Conservation (phyloP, 2,888 invertebrate genomes). For the Zygothrica quintamaculata region DNA sequence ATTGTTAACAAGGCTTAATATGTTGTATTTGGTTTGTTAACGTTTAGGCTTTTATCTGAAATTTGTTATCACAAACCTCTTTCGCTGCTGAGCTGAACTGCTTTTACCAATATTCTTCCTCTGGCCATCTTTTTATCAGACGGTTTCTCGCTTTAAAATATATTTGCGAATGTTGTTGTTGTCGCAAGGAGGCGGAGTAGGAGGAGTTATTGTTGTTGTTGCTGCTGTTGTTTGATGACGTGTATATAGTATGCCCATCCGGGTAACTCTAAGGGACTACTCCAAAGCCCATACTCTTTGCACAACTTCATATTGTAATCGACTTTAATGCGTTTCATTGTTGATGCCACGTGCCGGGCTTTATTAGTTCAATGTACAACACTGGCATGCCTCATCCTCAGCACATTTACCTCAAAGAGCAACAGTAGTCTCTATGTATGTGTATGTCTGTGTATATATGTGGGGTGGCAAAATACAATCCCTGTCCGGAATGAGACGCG, state of each 20-base stretch:
- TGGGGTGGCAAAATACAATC: conserved; percentile 36
- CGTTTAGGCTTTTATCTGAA: neutral
- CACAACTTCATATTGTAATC: conserved; percentile 83
- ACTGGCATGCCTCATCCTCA: conserved; percentile 62
- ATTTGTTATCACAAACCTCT: neutral
- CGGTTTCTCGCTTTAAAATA: conserved; percentile 51
- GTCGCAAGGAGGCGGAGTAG: conserved; percentile 10
- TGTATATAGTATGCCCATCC: conserved; percentile 28
- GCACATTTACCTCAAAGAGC: conserved; percentile 41
- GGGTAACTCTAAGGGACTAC: conserved; percentile 34
- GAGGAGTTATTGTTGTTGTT: conserved; percentile 16
- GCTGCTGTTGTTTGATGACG: conserved; percentile 53
- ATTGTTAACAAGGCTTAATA: neutral
- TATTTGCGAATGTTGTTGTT: conserved; percentile 21
- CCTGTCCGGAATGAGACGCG: conserved; percentile 45
- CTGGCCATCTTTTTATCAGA: conserved; percentile 11
- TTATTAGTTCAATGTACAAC: conserved; percentile 84
- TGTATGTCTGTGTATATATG: conserved; percentile 31
- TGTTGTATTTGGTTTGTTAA: neutral
- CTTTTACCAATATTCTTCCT: neutral
- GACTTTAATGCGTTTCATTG: conserved; percentile 85
- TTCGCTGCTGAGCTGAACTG: no score
- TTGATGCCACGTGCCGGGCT: conserved; percentile 85
- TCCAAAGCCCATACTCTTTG: conserved; percentile 13
- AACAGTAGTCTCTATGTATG: conserved; percentile 20